phyloP scores from a whole-genome alignment of 2,113 vertebrate genomes.

The Brachionichthys hirsutus region DNA sequence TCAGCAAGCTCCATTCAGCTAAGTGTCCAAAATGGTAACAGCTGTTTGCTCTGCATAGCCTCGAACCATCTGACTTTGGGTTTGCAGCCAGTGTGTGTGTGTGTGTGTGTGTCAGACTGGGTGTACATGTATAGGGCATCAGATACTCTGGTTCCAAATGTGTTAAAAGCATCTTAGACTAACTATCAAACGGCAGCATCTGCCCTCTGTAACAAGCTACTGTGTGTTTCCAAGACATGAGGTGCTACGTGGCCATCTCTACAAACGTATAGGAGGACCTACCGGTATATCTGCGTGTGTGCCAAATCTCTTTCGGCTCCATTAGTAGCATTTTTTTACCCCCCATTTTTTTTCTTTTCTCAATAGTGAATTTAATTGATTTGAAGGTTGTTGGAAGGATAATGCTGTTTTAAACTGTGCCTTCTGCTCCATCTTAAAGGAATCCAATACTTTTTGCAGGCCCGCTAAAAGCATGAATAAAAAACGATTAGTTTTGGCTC shows the following conservation, averaged over 20 bases:
- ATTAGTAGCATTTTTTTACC: conserved; percentile 43
- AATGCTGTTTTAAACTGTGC: conserved; percentile 57
- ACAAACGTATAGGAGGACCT: conserved; percentile 1
- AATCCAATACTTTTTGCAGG: conserved; percentile 50
- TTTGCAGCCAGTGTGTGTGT: neutral
- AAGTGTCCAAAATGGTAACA: conserved; percentile 39
- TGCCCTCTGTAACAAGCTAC: too few species aligned
- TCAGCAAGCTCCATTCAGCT: conserved; percentile 9
- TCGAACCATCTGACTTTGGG: conserved; percentile 1
- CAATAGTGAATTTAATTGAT: conserved; percentile 61
- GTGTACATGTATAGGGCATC: too few species aligned
- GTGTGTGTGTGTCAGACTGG: conserved; percentile 1
- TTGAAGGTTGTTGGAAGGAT: conserved; percentile 72
- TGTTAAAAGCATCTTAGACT: too few species aligned
- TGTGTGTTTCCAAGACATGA: neutral
- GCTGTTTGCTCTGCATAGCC: conserved; percentile 46
- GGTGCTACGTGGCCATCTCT: conserved; percentile 3
- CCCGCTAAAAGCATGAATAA: conserved; percentile 61
- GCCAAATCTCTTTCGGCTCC: conserved; percentile 50
- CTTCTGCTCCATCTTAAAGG: conserved; percentile 48
- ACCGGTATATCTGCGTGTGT: neutral
- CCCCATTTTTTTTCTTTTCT: neutral
- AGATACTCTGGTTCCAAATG: too few species aligned
- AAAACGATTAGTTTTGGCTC: conserved; percentile 55
- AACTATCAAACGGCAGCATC: too few species aligned